Evolutionary conservation across 1,140 invertebrate species (phyloP).

Genomic region (Lepidurus apus): DNA sequence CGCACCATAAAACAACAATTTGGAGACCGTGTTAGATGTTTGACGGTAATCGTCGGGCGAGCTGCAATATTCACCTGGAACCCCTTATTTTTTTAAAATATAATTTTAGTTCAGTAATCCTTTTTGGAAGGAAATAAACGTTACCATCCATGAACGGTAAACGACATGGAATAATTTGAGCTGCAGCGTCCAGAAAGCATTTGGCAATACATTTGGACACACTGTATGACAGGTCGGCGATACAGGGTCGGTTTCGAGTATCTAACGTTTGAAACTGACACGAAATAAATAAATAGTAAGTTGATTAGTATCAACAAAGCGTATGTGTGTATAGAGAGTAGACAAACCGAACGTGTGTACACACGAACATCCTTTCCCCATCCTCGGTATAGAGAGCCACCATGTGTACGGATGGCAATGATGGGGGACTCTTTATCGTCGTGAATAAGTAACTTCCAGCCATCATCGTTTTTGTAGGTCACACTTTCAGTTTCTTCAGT

Average conservation of each 20-base stretch:
- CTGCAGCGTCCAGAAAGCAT: constrained; percentile 38
- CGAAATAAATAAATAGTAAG: constrained; percentile 21
- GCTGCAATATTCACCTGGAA: constrained; percentile 35
- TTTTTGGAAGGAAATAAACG: background rate
- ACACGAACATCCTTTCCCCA: constrained; percentile 39
- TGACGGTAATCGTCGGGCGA: constrained; percentile 36
- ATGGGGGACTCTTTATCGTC: constrained; percentile 38
- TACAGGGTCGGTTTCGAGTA: constrained; percentile 37
- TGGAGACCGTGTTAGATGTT: constrained; percentile 38
- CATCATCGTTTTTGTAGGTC: constrained; percentile 33
- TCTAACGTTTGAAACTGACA: constrained; percentile 39
- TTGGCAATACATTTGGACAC: constrained; percentile 38
- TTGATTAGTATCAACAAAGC: constrained; percentile 5
- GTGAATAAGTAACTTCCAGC: constrained; percentile 40
- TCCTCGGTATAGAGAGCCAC: constrained; percentile 38
- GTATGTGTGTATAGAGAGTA: background rate
- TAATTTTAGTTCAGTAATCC: background rate
- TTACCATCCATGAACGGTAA: constrained; percentile 39
- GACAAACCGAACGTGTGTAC: constrained; percentile 37
- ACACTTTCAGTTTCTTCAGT: constrained; percentile 37
- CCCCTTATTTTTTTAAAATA: background rate
- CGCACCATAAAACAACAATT: constrained; percentile 38
- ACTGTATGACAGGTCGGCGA: constrained; percentile 36
- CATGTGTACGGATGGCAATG: constrained; percentile 39
- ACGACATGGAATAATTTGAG: constrained; percentile 34